A percentile compares a stretch with the other conserved stretches of the same genome.
These are phyloP conservation scores for Puntigrus tetrazona DNA, from an alignment of 2,113 vertebrate species.

Conservation along the genomic window DNA sequence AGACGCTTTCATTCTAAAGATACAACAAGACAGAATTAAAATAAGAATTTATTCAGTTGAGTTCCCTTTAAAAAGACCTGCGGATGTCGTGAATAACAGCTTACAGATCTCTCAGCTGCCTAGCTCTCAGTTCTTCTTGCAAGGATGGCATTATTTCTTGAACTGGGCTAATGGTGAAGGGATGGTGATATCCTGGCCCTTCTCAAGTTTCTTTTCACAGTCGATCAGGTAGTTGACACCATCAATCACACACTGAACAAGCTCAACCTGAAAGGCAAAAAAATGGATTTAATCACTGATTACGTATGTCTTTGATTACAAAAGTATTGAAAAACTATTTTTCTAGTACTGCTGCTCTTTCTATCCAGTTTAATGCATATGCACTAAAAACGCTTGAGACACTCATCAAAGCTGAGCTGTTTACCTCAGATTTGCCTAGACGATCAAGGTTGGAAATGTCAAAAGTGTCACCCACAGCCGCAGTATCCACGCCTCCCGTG, in stretches of 20 bases:
- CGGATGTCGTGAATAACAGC: background rate
- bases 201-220: slow-evolving; percentile 90
- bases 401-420: background rate
- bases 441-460: slow-evolving; percentile 93
- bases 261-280: slow-evolving; percentile 79
- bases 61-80: slow-evolving; percentile 57
- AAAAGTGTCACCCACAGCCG: slow-evolving; percentile 83
- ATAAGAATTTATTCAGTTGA: slow-evolving; percentile 65
- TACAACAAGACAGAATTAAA: background rate
- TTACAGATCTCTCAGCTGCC: slow-evolving; percentile 40
- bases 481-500: slow-evolving; percentile 89
- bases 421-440: slow-evolving; percentile 91
- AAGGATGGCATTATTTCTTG: slow-evolving; percentile 74
- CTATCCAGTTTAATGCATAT: slow-evolving; percentile 14
- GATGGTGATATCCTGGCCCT: slow-evolving; percentile 88
- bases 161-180: slow-evolving; percentile 83
- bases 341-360: too few relatives aligned
- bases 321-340: background rate
- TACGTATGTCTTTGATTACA: background rate
- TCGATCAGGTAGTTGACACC: slow-evolving; percentile 89
- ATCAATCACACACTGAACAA: slow-evolving; percentile 88
- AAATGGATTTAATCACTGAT: background rate
- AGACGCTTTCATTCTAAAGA: background rate
- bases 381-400: background rate
- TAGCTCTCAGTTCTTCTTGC: slow-evolving; percentile 13